These are phyloP conservation scores for Pica pica DNA, from an alignment of 2,113 vertebrate species.

Conservation along the genomic window DNA sequence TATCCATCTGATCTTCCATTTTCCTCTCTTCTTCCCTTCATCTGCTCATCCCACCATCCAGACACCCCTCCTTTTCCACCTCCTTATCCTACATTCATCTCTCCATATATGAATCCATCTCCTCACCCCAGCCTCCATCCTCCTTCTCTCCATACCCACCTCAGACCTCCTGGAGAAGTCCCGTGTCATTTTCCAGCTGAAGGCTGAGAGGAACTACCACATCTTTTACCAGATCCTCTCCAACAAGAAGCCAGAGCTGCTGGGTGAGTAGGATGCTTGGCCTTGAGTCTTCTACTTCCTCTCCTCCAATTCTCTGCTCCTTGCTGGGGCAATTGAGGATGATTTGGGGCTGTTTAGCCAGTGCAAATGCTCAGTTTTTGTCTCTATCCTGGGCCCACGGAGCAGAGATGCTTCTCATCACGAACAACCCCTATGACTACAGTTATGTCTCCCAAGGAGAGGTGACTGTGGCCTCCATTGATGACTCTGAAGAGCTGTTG, in stretches of 20 bases:
- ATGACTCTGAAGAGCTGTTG: conserved; percentile 87
- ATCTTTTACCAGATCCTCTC: conserved; percentile 96
- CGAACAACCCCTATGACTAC: conserved; percentile 94
- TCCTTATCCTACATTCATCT: not conserved
- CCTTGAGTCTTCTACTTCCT: not conserved
- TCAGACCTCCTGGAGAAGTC: conserved; percentile 91
- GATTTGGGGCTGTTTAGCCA: not conserved
- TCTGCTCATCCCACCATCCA: not conserved
- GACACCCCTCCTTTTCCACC: not conserved
- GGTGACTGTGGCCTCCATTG: conserved; percentile 87
- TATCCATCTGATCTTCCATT: not conserved
- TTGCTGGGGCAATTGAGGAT: not conserved
- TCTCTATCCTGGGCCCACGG: not conserved
- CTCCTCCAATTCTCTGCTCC: not conserved
- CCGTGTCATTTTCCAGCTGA: conserved; percentile 90
- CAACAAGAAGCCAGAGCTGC: conserved; percentile 90
- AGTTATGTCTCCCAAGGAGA: conserved; percentile 92
- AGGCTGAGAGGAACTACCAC: conserved; percentile 91
- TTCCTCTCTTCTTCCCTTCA: not conserved
- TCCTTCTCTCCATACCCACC: not conserved
- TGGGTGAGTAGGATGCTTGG: conserved; percentile 68
- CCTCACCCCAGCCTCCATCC: not conserved
- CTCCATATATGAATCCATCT: not conserved
- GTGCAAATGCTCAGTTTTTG: not conserved
- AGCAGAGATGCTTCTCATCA: conserved; percentile 84